Evolutionary conservation across 2,797 vertebrate species (phyloP).

Genomic region (Liparis tanakae): DNA sequence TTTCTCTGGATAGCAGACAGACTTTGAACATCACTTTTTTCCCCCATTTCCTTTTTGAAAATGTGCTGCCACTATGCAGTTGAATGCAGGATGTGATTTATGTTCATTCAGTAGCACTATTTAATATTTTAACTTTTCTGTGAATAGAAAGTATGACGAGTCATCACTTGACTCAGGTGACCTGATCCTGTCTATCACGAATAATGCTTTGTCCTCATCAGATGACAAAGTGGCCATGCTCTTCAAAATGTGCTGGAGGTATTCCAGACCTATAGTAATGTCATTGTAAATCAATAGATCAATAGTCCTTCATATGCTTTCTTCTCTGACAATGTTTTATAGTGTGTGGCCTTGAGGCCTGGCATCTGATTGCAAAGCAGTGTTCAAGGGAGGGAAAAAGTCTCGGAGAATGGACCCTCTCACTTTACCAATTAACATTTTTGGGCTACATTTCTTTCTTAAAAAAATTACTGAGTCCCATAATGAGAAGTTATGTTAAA

Average conservation of each 20-base stretch:
- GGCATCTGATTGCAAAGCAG: slow-evolving; percentile 47
- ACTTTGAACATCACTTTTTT: slow-evolving; percentile 14
- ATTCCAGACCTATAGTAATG: slow-evolving; percentile 27
- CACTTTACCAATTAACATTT: slow-evolving; percentile 66
- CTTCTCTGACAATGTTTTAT: slow-evolving; percentile 37
- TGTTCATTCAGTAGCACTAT: not conserved
- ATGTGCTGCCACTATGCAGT: not conserved
- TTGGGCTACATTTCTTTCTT: slow-evolving; percentile 66
- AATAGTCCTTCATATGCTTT: slow-evolving; percentile 25
- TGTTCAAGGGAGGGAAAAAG: slow-evolving; percentile 49
- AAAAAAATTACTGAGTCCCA: slow-evolving; percentile 78
- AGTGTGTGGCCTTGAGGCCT: slow-evolving; percentile 55
- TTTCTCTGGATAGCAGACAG: slow-evolving; percentile 8
- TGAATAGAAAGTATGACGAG: slow-evolving; percentile 12
- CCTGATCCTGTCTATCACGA: slow-evolving; percentile 7
- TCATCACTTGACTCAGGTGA: slow-evolving; percentile 35
- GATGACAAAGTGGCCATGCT: slow-evolving; percentile 8
- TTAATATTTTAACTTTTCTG: slow-evolving; percentile 4
- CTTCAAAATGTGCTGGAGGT: slow-evolving; percentile 7
- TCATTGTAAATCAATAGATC: slow-evolving; percentile 29
- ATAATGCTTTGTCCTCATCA: slow-evolving; percentile 45
- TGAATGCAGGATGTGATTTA: not conserved
- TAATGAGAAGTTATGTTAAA: slow-evolving; percentile 87
- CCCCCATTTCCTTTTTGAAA: slow-evolving; percentile 12
- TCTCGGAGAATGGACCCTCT: slow-evolving; percentile 62